A percentile compares a stretch with the other conserved stretches of the same genome.
These are phyloP conservation scores for Galeopterus variegatus DNA, from an alignment of 2,113 vertebrate species.

Conservation along the genomic window DNA sequence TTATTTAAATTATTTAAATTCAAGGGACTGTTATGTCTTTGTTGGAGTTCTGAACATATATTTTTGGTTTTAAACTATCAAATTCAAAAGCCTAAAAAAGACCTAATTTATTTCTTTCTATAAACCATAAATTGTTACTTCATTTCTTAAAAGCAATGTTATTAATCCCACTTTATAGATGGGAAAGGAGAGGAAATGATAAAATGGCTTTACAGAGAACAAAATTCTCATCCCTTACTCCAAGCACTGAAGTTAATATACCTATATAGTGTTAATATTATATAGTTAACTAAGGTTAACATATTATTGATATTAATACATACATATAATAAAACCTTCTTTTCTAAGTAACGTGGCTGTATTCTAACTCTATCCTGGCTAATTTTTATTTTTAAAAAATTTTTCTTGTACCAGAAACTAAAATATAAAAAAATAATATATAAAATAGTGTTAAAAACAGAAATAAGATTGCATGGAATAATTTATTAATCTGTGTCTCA, in stretches of 20 bases:
- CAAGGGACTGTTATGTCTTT: conserved; percentile 52
- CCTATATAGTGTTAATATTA: conserved; percentile 13
- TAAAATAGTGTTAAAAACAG: conserved; percentile 71
- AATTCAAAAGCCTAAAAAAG: conserved; percentile 29
- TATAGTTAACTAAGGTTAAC: conserved; percentile 42
- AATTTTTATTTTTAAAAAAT: conserved; percentile 61
- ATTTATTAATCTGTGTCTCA: conserved; percentile 75
- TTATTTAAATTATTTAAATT: conserved; percentile 66
- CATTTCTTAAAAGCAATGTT: conserved; percentile 59
- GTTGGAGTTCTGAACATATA: conserved; percentile 61
- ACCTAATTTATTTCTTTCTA: conserved; percentile 53
- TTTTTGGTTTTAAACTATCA: conserved; percentile 57
- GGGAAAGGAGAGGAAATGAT: not conserved
- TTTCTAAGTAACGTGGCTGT: conserved; percentile 34
- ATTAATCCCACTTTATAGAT: conserved; percentile 55
- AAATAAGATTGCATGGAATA: conserved; percentile 54
- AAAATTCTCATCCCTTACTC: conserved; percentile 24
- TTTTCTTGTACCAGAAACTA: conserved; percentile 24
- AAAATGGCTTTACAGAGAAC: conserved; percentile 20
- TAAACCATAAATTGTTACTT: conserved; percentile 39
- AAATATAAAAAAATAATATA: conserved; percentile 49
- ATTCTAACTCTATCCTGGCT: conserved; percentile 41
- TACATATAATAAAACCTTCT: conserved; percentile 47
- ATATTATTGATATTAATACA: conserved; percentile 40
- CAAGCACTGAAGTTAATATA: not conserved